Conservation (phyloP, 1,140 invertebrate genomes). For the Periplaneta americana region DNA sequence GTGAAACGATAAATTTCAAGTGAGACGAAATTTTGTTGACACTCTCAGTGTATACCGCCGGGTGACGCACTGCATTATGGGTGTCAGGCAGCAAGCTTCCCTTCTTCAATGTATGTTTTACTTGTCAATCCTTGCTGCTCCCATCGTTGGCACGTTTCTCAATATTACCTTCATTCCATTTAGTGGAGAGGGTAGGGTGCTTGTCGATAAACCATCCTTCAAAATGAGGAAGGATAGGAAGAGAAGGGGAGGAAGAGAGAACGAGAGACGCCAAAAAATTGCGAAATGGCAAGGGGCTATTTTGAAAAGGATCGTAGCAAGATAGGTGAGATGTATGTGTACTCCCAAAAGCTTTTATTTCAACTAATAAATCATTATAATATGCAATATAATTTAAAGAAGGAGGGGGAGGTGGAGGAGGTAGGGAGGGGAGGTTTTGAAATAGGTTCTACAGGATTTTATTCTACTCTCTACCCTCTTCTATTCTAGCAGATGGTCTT, state of each 20-base stretch:
- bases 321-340: not conserved
- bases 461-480: not conserved
- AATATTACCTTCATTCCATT: not conserved
- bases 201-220: slow-evolving; percentile 7
- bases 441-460: not conserved
- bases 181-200: not conserved
- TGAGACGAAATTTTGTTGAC: no score
- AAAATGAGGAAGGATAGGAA: not conserved
- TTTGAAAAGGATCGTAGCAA: not conserved
- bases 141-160: slow-evolving; percentile 5
- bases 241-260: not conserved
- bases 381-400: slow-evolving; percentile 17
- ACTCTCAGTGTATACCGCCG: no score
- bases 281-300: not conserved
- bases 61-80: no score
- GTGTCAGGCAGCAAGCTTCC: no score
- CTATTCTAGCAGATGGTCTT: slow-evolving; percentile 16
- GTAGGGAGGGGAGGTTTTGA: not conserved
- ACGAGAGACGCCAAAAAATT: not conserved
- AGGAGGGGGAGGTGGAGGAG: not conserved
- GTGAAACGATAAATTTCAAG: no score
- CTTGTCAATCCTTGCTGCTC: not conserved
- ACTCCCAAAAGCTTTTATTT: slow-evolving; percentile 10
- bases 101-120: no score
- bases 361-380: slow-evolving; percentile 18